phyloP scores from a whole-genome alignment of 1,140 invertebrate genomes.

The Drosophila teissieri region DNA sequence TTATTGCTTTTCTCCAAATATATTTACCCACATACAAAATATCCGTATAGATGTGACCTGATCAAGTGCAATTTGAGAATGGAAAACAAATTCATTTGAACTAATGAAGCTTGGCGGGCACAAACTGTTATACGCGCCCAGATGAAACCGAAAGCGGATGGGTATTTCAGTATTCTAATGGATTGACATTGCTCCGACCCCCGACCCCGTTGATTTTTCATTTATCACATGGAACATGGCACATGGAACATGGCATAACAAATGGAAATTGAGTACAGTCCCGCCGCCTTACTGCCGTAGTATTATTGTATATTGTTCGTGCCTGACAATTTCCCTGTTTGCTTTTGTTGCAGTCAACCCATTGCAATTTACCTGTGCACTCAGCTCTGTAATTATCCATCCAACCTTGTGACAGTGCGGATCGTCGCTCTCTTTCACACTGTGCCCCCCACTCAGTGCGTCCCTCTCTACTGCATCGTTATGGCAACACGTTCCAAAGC shows the following conservation, averaged over 20 bases:
- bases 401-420: slow-evolving; percentile 70
- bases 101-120: slow-evolving; percentile 42
- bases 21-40: neutral
- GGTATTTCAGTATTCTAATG: slow-evolving; percentile 46
- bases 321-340: slow-evolving; percentile 74
- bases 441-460: neutral
- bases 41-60: neutral
- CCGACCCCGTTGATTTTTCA: slow-evolving; percentile 12
- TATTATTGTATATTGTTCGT: slow-evolving; percentile 37
- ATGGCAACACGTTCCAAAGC: slow-evolving; percentile 44
- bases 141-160: slow-evolving; percentile 71
- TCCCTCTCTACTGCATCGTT: slow-evolving; percentile 36
- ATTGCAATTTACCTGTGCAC: slow-evolving; percentile 75
- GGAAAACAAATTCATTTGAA: slow-evolving; percentile 60
- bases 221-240: slow-evolving; percentile 36
- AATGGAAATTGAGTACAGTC: slow-evolving; percentile 69
- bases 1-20: slow-evolving; percentile 13
- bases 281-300: slow-evolving; percentile 19
- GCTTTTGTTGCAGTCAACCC: slow-evolving; percentile 56
- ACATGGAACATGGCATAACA: slow-evolving; percentile 31
- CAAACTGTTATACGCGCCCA: slow-evolving; percentile 48
- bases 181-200: slow-evolving; percentile 21
- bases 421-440: slow-evolving; percentile 17
- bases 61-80: slow-evolving; percentile 36
- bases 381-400: slow-evolving; percentile 78